These are phyloP conservation scores for Plagiodera versicolora DNA, from an alignment of 2,888 invertebrate species.

Conservation along the genomic window DNA sequence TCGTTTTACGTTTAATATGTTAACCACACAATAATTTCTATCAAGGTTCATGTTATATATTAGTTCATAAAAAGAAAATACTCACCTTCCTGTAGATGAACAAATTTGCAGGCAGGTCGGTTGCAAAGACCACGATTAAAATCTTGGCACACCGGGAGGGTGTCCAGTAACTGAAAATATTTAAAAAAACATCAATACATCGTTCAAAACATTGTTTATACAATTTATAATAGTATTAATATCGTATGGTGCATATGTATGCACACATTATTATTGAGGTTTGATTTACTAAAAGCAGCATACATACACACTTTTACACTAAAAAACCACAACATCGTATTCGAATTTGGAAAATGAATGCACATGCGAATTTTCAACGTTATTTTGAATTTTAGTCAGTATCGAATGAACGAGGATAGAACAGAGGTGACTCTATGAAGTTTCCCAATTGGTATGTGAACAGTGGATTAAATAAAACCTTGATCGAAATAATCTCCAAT, in stretches of 20 bases:
- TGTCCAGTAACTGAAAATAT: conserved; percentile 97
- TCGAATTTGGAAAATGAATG: conserved; percentile 38
- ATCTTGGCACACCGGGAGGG: conserved; percentile 99
- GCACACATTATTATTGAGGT: conserved; percentile 27
- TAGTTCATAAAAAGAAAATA: not conserved
- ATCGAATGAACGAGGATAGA: conserved; percentile 10
- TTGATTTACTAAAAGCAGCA: conserved; percentile 39
- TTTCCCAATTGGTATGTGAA: too few relatives aligned
- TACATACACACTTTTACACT: conserved; percentile 48
- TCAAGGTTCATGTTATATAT: not conserved
- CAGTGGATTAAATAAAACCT: too few relatives aligned
- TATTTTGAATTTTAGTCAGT: conserved; percentile 31
- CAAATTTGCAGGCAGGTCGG: conserved; percentile 96
- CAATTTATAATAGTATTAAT: not conserved
- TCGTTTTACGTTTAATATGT: too few relatives aligned
- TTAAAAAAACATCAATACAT: conserved; percentile 22
- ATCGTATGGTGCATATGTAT: conserved; percentile 44
- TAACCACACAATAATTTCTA: too few relatives aligned
- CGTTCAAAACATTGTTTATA: conserved; percentile 16
- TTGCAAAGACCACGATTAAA: conserved; percentile 98
- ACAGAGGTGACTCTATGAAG: not conserved
- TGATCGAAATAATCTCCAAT: too few relatives aligned
- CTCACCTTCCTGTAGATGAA: conserved; percentile 94
- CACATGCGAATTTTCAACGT: conserved; percentile 45
- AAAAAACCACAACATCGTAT: conserved; percentile 33